Base-by-base conservation (phyloP, 2,888 invertebrate species). In the Nomada fucata region DNA sequence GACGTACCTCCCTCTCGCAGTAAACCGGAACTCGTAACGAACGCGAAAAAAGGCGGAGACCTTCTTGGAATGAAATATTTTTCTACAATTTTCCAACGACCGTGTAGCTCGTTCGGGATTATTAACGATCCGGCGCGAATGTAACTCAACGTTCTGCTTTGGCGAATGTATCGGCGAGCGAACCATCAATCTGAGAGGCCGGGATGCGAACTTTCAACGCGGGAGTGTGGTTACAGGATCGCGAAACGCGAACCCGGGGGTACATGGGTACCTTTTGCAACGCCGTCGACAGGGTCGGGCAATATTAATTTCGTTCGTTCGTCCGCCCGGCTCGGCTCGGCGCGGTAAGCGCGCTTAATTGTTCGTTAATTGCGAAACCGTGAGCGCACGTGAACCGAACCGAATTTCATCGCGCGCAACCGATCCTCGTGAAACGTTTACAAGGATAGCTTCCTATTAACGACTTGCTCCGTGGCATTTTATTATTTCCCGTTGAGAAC, bases 261-360 rank as follows among this genome's bases (percentile, higher is more conserved):
- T 55, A 60, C 26, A 75, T 57, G 7, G 36, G 72, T 78, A 70
- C 82, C 77, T 76, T 47, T 47, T 47, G 15, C 11, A 47, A 15
- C 13, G 15, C 15, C 47, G 15, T 47, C 47, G 3, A 47, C 47
- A 47, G 10, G 13, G 47, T 15, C 47, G 1, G 15, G 3, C 15
- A 13, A 13, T 47, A 15, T 26, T 2, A 26, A 26, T 15, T 47
- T 47, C 47, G 79, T 87, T 82, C 79, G 76, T 86, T 84, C 83
- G 13, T 26, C 91, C 86, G 86, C 90, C 91, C 89, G 86, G 82
- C 85, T 76, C 81, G 76, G 77, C 85, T 76, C 81, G 76, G 77
- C 85, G 84, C 84, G 85, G 90, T 92, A 92, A 91, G 93, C 91
- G 91, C 86, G 86, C 91, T 93, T 92, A 93, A 93, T 93, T 92